Base-by-base conservation (phyloP, 2,888 invertebrate species). In the Panzeria rudis region DNA sequence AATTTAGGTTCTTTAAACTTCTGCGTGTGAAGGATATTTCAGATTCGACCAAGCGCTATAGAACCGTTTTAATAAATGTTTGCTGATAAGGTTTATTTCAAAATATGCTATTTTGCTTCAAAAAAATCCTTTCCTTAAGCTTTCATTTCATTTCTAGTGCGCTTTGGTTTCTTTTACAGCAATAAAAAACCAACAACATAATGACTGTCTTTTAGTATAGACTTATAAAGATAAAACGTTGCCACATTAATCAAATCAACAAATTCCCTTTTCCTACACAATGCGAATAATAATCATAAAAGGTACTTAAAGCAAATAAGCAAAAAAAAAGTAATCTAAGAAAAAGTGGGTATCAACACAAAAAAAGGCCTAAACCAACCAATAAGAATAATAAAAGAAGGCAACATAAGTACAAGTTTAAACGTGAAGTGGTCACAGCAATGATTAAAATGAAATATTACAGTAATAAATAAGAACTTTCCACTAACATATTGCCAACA, bases 241-340 rank as follows among this genome's bases (percentile, higher is more conserved):
- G 62, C 77, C 69, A 64, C 78, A 81, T 84, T 84, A 81, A 81
- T 84, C 84, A 84, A 84, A 80, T 80, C 84, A 80, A 84, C 66
- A 54, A 80, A 78, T 56, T 41, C 56, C 47, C 38, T 50, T 44
- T 5, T 54, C 11, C 23, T 61, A 44, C 69, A 38, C 13, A 44
- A 64, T 29, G 64, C 41, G 1, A 75, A n/a, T n/a, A 76, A 38
- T 29, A 68, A 38, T 62, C n/a, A 15, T 29, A 15, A 38, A 38
- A 77, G 64, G n/a, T 35, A 23, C 56, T 66, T 56, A n/a, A 47
- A 35, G 61, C 32, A 25, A 69, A 50, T 4, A 29, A 47, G 38
- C 20, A 17, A 5, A 13, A 20, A 8, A 35, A 29, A 32, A 62
- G 41, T 23, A 32, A 47, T 7, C 15, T 35, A 38, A 32, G 8